Conservation (phyloP, 2,113 vertebrate genomes). For the Talpa occidentalis region DNA sequence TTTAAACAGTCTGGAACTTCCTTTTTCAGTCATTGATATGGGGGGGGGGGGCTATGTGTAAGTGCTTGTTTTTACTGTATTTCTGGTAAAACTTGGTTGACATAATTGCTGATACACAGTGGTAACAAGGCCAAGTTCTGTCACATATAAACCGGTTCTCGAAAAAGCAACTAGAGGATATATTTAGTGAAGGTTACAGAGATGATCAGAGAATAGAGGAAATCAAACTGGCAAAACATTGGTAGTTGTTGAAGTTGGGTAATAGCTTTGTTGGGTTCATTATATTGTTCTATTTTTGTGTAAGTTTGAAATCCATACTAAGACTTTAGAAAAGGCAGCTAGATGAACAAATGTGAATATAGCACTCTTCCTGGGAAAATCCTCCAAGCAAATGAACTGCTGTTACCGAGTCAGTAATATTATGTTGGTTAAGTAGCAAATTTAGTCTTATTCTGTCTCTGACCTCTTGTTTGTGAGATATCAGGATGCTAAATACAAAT, state of each 20-base stretch:
- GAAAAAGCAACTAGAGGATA: constrained; percentile 19
- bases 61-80: not conserved
- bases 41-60: not conserved
- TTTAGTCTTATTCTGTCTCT: not conserved
- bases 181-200: not conserved
- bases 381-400: not conserved
- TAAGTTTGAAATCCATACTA: constrained; percentile 5
- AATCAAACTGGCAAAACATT: not conserved
- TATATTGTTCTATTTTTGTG: not conserved
- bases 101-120: not conserved
- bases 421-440: not conserved
- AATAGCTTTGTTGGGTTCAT: not conserved
- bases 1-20: not conserved
- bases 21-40: not conserved
- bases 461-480: constrained; percentile 38
- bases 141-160: constrained; percentile 18
- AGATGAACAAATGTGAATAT: not conserved
- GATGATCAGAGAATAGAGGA: not conserved
- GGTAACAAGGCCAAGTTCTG: not conserved
- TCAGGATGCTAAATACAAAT: constrained; percentile 18
- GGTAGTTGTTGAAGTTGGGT: not conserved
- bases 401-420: not conserved
- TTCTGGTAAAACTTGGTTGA: not conserved
- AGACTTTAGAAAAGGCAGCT: not conserved
- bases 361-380: not conserved